A percentile compares a stretch with the other conserved stretches of the same genome.
Evolutionary conservation across 2,797 vertebrate genomes (phyloP).

Genomic region (Numenius phaeopus): DNA sequence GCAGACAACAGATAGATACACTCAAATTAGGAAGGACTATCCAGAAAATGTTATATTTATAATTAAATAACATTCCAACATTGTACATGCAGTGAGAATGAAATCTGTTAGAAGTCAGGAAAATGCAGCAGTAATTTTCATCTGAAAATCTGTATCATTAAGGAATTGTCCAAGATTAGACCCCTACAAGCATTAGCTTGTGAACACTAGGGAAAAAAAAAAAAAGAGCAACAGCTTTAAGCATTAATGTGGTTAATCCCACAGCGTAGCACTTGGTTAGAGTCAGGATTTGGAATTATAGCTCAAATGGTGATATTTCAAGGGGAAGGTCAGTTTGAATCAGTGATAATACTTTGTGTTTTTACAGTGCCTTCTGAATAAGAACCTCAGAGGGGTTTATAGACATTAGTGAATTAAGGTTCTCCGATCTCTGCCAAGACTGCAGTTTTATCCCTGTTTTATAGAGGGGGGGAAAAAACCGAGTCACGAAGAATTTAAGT

Average conservation of each 20-base stretch:
- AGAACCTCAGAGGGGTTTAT: constrained; percentile 66
- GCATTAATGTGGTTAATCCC: constrained; percentile 79
- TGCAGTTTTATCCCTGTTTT: constrained; percentile 37
- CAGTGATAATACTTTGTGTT: constrained; percentile 67
- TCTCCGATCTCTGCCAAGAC: constrained; percentile 60
- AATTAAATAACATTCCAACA: constrained; percentile 47
- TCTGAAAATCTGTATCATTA: constrained; percentile 74
- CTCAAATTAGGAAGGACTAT: constrained; percentile 17
- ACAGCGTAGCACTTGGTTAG: constrained; percentile 74
- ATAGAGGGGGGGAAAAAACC: not conserved
- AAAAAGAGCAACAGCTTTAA: constrained; percentile 77
- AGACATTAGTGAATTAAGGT: constrained; percentile 69
- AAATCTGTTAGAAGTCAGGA: constrained; percentile 38
- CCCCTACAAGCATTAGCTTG: constrained; percentile 68
- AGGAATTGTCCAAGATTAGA: constrained; percentile 77
- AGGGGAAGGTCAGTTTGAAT: constrained; percentile 78
- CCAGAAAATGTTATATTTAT: not conserved
- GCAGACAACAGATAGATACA: constrained; percentile 48
- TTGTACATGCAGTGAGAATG: not conserved
- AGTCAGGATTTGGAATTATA: constrained; percentile 78
- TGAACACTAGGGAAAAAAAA: constrained; percentile 18
- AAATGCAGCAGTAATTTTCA: constrained; percentile 64
- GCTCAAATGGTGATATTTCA: constrained; percentile 78
- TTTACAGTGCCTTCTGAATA: constrained; percentile 48
- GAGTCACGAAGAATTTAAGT: not conserved